These are phyloP conservation scores for Sitodiplosis mosellana DNA, from an alignment of 1,140 invertebrate species.

Conservation along the genomic window DNA sequence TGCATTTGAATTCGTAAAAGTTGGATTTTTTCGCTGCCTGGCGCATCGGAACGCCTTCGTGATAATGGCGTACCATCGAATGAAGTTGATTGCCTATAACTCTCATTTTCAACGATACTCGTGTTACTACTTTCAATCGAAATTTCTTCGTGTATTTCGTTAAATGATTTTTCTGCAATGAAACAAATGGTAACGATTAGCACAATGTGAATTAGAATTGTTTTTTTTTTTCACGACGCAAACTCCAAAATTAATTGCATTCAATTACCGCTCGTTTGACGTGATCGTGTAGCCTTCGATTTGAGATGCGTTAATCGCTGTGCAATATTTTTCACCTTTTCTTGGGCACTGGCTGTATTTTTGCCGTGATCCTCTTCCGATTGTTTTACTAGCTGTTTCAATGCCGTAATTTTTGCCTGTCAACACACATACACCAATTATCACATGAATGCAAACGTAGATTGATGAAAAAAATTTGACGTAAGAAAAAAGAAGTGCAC, in stretches of 20 bases:
- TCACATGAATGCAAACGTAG: no score
- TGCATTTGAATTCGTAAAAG: conserved; percentile 29
- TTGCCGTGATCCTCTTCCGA: conserved; percentile 8
- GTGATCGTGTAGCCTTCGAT: conserved; percentile 5
- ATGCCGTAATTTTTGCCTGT: conserved; percentile 11
- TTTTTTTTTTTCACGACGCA: no score
- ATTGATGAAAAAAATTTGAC: no score
- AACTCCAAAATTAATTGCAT: not conserved
- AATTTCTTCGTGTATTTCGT: not conserved
- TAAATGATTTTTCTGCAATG: not conserved
- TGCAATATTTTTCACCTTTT: conserved; percentile 11
- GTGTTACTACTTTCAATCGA: not conserved
- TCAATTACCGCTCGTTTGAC: not conserved
- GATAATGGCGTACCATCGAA: not conserved
- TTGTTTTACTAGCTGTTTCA: conserved; percentile 10
- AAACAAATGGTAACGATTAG: not conserved
- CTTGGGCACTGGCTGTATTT: conserved; percentile 8
- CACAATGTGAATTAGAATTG: not conserved
- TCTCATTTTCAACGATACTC: not conserved
- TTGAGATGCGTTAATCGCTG: conserved; percentile 8
- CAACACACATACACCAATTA: no score
- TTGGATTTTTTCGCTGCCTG: conserved; percentile 28
- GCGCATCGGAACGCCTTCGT: conserved; percentile 10
- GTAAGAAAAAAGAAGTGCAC: no score
- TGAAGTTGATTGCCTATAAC: not conserved